These are phyloP conservation scores for Rhagium mordax DNA, from an alignment of 2,888 invertebrate species.

Conservation along the genomic window DNA sequence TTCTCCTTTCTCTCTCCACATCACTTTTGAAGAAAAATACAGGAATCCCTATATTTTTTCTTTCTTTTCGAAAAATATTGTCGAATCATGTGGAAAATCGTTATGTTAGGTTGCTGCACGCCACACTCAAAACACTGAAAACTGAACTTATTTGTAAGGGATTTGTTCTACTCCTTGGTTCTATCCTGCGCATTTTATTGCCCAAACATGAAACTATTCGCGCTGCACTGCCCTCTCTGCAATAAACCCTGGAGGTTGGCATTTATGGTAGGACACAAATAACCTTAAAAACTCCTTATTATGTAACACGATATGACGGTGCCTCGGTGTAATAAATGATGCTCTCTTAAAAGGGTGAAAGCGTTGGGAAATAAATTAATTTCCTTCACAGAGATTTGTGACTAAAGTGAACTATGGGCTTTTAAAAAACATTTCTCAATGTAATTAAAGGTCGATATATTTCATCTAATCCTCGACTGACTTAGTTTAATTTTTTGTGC, in stretches of 20 bases:
- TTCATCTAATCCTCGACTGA: neutral
- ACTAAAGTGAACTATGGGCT: conserved; percentile 17
- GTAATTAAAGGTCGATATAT: conserved; percentile 1
- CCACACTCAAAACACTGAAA: no score
- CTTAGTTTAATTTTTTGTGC: neutral
- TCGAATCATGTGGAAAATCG: no score
- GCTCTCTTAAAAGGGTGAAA: conserved; percentile 38
- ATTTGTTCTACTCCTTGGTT: no score
- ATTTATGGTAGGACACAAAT: conserved; percentile 41
- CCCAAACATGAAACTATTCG: neutral
- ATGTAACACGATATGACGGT: conserved; percentile 44
- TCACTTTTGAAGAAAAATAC: no score
- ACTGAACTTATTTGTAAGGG: no score
- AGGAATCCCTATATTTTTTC: no score
- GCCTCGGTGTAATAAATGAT: conserved; percentile 41
- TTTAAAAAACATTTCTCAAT: conserved; percentile 4
- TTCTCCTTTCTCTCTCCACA: no score
- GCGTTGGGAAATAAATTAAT: conserved; percentile 50
- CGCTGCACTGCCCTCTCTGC: conserved; percentile 10
- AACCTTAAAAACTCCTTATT: conserved; percentile 42
- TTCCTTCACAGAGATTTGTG: conserved; percentile 45
- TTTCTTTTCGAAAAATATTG: no score
- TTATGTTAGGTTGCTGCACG: no score
- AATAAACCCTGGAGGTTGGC: conserved; percentile 36
- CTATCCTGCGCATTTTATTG: no score